These are phyloP conservation scores for Cynopterus brachyotis DNA, from an alignment of 2,113 vertebrate species.

Conservation along the genomic window DNA sequence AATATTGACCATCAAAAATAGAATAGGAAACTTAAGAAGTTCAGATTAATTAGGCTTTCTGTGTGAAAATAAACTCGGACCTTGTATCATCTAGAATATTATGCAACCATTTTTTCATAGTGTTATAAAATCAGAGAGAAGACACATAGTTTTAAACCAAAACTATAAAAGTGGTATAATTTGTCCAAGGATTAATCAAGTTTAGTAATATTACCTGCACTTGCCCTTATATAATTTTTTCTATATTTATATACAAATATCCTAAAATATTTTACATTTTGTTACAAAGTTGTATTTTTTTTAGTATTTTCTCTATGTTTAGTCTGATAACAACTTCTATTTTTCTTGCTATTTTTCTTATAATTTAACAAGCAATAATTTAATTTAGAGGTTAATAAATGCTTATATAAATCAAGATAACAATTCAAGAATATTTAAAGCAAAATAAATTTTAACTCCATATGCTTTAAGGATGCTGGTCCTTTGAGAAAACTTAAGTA, in stretches of 20 bases:
- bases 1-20: neutral
- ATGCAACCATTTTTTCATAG: neutral
- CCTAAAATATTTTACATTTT: neutral
- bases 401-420: neutral
- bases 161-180: neutral
- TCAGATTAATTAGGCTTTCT: neutral
- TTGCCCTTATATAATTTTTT: neutral
- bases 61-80: neutral
- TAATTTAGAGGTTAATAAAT: neutral
- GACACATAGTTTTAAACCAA: neutral
- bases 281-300: neutral
- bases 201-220: neutral
- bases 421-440: neutral
- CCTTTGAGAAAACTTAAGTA: neutral
- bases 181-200: neutral
- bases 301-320: neutral
- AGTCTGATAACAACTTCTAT: neutral
- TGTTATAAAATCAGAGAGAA: neutral
- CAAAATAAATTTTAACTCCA: neutral
- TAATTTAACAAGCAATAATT: neutral
- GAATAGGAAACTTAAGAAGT: neutral
- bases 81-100: neutral
- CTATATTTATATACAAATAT: neutral
- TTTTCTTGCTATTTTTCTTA: neutral
- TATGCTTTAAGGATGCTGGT: neutral